Conservation (phyloP, 1,140 invertebrate genomes). For the Apis cerana region DNA sequence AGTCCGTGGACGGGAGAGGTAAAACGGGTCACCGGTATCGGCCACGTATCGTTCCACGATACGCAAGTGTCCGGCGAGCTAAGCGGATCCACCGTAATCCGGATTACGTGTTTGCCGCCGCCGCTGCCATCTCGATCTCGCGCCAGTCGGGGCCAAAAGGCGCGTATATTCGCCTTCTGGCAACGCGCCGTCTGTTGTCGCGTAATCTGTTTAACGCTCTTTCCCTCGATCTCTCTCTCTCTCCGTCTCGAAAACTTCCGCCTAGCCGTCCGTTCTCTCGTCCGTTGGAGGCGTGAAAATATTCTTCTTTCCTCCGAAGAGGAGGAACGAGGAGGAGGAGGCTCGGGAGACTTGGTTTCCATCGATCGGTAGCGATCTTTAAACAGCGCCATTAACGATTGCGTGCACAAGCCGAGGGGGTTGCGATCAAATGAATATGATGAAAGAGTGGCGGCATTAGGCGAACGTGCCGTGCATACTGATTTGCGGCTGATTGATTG, state of each 20-base stretch:
- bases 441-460: slow-evolving; percentile 81
- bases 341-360: slow-evolving; percentile 18
- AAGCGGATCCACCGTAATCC: slow-evolving; percentile 81
- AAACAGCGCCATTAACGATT: slow-evolving; percentile 77
- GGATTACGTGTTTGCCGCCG: slow-evolving; percentile 79
- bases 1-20: neutral
- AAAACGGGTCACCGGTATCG: slow-evolving; percentile 63
- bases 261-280: neutral
- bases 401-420: slow-evolving; percentile 72
- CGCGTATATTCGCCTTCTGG: slow-evolving; percentile 69
- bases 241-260: too few species aligned
- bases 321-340: neutral
- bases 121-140: slow-evolving; percentile 77
- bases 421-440: slow-evolving; percentile 81
- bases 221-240: too few species aligned
- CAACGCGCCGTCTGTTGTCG: slow-evolving; percentile 72
- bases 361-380: slow-evolving; percentile 70
- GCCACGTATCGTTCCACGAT: slow-evolving; percentile 72
- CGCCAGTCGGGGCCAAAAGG: slow-evolving; percentile 69
- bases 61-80: slow-evolving; percentile 78
- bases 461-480: slow-evolving; percentile 81
- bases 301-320: neutral
- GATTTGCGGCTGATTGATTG: slow-evolving; percentile 82
- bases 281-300: neutral
- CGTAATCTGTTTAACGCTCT: slow-evolving; percentile 71